Evolutionary conservation across 2,797 vertebrate genomes (phyloP), one percentile per base, ranked within the genome.

Genomic region (Platyrinchus mystaceus): DNA sequence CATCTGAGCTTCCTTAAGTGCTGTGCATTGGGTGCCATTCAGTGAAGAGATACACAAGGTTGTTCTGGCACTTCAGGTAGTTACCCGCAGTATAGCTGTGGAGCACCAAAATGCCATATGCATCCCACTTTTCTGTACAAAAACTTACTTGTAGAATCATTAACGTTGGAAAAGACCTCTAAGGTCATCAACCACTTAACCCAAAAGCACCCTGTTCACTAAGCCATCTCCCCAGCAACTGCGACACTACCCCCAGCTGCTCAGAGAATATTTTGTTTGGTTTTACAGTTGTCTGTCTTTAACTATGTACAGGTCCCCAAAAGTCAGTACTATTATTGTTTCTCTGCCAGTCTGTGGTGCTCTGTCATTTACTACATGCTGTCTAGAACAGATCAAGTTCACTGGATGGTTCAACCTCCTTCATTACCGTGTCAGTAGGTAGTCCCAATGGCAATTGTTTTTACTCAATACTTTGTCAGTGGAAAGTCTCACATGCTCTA

Each of bases 71-170:
- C 37, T 30, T 58, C 1, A 7, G 23, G 43, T 8, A 9, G 32
- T 19, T 27, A 17, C 19, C 50, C 26, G 6, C 21, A 22, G 17
- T 30, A 30, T 26, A 15, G 26, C 14, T 22, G 24, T 18, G 30
- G 11, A 73, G 30, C 18, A 34, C 56, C 36, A 41, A 44, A 63
- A 80, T 26, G 19, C 16, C 2, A 0, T 1, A 3, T 21, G 53
- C 52, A 3, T 26, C 28, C 0, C 0, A 2, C 12, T 52, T 58
- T 39, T 77, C 69, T 53, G 13, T 81, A 4, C 22, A 36, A 9
- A 53, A 77, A 8, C n/a, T 34, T 56, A 30, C 0, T 5, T 16
- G 14, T 14, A 14, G 26, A 66, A 41, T 32, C 50, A 41, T 12
- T 66, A 4, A 28, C 26, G 30, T 13, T 78, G 46, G 67, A n/a